phyloP scores from a whole-genome alignment of 2,113 vertebrate genomes.

The Meleagris gallopavo region DNA sequence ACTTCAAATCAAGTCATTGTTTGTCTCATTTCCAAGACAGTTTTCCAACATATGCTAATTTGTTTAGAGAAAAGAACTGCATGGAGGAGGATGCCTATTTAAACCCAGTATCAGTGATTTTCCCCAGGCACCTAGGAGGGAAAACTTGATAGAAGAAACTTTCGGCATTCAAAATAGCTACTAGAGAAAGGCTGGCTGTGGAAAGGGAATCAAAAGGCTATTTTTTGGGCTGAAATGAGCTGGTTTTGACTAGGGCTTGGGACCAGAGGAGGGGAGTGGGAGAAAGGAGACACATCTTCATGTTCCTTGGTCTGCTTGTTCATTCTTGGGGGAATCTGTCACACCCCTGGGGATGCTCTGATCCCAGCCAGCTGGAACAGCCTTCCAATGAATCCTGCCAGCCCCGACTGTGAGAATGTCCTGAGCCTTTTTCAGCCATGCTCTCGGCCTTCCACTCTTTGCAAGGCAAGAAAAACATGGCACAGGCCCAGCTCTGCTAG shows the following conservation, averaged over 20 bases:
- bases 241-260: constrained; percentile 45
- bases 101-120: constrained; percentile 27
- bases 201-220: constrained; percentile 25
- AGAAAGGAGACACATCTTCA: constrained; percentile 65
- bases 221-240: background rate
- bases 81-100: constrained; percentile 22
- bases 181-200: constrained; percentile 1
- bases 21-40: constrained; percentile 47
- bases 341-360: constrained; percentile 67
- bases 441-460: constrained; percentile 60
- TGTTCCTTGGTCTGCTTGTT: constrained; percentile 62
- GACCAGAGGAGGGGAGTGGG: constrained; percentile 36
- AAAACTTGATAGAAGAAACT: constrained; percentile 22
- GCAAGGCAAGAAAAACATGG: constrained; percentile 57
- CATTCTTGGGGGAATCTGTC: constrained; percentile 72
- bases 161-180: background rate
- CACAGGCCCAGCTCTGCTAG: constrained; percentile 55
- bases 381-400: constrained; percentile 16
- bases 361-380: constrained; percentile 65
- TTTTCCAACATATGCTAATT: constrained; percentile 52
- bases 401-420: constrained; percentile 66
- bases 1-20: background rate
- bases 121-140: background rate
- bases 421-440: constrained; percentile 70
- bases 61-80: constrained; percentile 32